phyloP scores from a whole-genome alignment of 2,888 invertebrate species.

The Athalia cordata region DNA sequence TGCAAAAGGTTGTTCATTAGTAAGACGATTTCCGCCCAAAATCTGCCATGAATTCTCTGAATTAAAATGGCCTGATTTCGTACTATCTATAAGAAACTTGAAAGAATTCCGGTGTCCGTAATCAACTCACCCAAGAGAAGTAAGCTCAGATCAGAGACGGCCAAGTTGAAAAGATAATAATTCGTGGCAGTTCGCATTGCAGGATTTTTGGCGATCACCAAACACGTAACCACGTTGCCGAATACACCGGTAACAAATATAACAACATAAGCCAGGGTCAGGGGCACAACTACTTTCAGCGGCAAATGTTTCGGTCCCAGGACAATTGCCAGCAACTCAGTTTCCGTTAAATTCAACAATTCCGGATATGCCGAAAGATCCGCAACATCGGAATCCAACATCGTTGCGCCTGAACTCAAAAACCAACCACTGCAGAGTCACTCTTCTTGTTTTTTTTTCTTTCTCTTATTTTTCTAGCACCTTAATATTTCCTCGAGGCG shows the following conservation, averaged over 20 bases:
- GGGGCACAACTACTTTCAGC: slow-evolving; percentile 70
- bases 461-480: not conserved
- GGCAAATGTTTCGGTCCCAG: slow-evolving; percentile 74
- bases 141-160: slow-evolving; percentile 89
- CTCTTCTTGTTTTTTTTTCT: not conserved
- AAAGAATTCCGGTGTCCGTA: too few species aligned
- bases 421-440: not conserved
- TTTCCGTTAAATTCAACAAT: slow-evolving; percentile 66
- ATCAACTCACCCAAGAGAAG: slow-evolving; percentile 85
- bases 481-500: not conserved
- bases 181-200: slow-evolving; percentile 94
- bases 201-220: slow-evolving; percentile 87
- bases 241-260: slow-evolving; percentile 90
- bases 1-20: too few species aligned
- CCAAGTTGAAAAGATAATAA: slow-evolving; percentile 92
- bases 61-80: too few species aligned
- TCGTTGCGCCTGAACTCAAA: not conserved
- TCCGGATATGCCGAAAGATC: not conserved
- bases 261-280: slow-evolving; percentile 82
- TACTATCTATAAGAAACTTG: too few species aligned
- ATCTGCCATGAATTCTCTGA: too few species aligned
- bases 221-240: slow-evolving; percentile 90
- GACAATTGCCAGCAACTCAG: slow-evolving; percentile 67
- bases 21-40: too few species aligned
- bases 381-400: too few species aligned